A percentile compares a stretch with the other conserved stretches of the same genome.
These are phyloP conservation scores for Uropsilus gracilis DNA, from an alignment of 2,113 vertebrate species.

Conservation along the genomic window DNA sequence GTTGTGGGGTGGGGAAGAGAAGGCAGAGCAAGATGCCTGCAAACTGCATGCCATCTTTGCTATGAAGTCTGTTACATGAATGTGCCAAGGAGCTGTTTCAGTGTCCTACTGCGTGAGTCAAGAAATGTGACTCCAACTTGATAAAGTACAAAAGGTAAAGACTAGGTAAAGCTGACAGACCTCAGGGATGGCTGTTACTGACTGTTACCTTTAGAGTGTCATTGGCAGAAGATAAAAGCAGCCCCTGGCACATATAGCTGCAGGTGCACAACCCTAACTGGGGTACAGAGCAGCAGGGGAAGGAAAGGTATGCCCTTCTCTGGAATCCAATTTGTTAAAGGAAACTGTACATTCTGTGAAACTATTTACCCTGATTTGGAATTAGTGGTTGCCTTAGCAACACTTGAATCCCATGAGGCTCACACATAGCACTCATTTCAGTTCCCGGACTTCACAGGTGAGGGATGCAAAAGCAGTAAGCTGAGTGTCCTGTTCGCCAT, in stretches of 20 bases:
- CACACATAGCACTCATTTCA: conserved; percentile 71
- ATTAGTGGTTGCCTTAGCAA: conserved; percentile 87
- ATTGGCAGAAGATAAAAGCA: conserved; percentile 74
- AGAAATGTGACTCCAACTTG: conserved; percentile 81
- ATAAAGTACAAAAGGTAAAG: conserved; percentile 82
- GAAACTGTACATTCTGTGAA: conserved; percentile 82
- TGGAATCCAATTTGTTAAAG: conserved; percentile 81
- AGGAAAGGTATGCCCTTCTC: conserved; percentile 76
- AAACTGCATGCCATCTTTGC: conserved; percentile 61
- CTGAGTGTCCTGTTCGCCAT: conserved; percentile 51
- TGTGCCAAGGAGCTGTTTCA: conserved; percentile 73
- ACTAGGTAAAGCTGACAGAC: conserved; percentile 74
- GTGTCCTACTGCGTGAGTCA: conserved; percentile 72
- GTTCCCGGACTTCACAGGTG: conserved; percentile 74
- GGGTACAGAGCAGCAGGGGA: conserved; percentile 74
- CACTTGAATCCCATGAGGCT: conserved; percentile 71
- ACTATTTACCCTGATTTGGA: conserved; percentile 83
- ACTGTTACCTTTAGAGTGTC: conserved; percentile 79
- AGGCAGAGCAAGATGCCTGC: conserved; percentile 40
- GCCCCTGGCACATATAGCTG: conserved; percentile 69
- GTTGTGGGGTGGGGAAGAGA: neutral
- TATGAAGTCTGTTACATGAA: conserved; percentile 11
- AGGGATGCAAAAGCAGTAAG: conserved; percentile 66
- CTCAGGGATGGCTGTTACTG: conserved; percentile 74
- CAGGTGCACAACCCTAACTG: conserved; percentile 34